Evolutionary conservation across 2,888 invertebrate genomes (phyloP), one percentile per base, ranked within the genome.

Genomic region (Automeris io): DNA sequence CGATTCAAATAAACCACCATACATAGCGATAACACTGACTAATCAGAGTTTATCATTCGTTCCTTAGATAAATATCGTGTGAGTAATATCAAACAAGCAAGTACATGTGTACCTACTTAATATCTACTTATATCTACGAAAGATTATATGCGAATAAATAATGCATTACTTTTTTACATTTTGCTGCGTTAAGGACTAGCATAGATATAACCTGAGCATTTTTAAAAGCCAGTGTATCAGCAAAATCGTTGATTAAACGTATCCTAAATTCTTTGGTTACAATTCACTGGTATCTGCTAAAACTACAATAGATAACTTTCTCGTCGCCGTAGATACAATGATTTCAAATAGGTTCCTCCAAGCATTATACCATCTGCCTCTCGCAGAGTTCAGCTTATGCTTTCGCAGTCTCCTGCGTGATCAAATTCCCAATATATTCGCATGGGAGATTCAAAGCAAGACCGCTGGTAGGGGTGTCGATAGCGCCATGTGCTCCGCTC

Each of bases 401-500:
- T 18, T 33, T 34, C 45, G 39, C 35, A 38, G 39, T 39, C 18
- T 18, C 18, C 19, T 36, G 32, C 38, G 40, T 32, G 31, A 41
- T 26, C 23, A 35, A 12, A 43, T 25, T 46, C 40, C 53, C 46
- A 47, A 45, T 47, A 33, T 34, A 48, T 43, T 34, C 40, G 24
- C 40, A 39, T 45, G 43, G 46, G 43, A 41, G 39, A 44, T 72
- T 88, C 89, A 90, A 48, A 90, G 89, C 50, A 96, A 88, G 75
- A 95, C 95, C 59, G 93, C 95, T 62, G 94, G 94, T 45, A 98
- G 92, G 35, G 98, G 98, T 73, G 96, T 94, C 49, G 96, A 90
- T 47, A 98, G 90, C 70, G 96, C 95, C 94, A 98, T 97, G 79
- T 98, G 97, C 74, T 97, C 97, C 13, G 97, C 97, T 38, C 98